A percentile compares a stretch with the other conserved stretches of the same genome.
These are phyloP conservation scores for Netelia melanura DNA, from an alignment of 2,888 invertebrate species.

Conservation along the genomic window DNA sequence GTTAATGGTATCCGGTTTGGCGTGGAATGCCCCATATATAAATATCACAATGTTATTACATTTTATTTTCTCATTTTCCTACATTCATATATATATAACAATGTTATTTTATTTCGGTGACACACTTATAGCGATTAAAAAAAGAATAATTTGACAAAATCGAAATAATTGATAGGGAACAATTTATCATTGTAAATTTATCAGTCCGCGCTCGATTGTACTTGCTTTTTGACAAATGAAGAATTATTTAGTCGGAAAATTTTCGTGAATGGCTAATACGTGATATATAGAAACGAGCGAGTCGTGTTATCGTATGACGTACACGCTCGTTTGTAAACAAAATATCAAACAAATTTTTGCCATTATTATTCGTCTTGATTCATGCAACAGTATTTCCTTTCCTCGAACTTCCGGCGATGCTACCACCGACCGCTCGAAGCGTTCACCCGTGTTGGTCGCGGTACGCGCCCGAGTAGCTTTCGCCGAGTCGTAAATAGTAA, in stretches of 20 bases:
- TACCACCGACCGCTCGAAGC: neutral
- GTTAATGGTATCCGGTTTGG: neutral
- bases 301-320: neutral
- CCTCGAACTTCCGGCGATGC: conserved; percentile 50
- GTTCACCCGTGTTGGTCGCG: neutral
- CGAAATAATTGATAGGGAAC: no score
- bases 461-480: conserved; percentile 29
- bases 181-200: no score
- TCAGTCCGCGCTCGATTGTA: no score
- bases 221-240: no score
- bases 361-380: conserved; percentile 59
- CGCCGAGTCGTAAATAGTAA: conserved; percentile 64
- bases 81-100: neutral
- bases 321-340: conserved; percentile 25
- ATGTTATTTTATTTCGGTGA: conserved; percentile 12
- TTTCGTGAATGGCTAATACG: no score
- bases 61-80: no score
- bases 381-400: conserved; percentile 64
- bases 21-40: no score
- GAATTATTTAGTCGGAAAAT: no score
- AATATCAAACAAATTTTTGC: conserved; percentile 49
- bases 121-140: no score
- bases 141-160: no score
- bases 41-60: conserved; percentile 15
- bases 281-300: no score